Base-by-base conservation (phyloP, 1,140 invertebrate species). In the Oppia nitens region DNA sequence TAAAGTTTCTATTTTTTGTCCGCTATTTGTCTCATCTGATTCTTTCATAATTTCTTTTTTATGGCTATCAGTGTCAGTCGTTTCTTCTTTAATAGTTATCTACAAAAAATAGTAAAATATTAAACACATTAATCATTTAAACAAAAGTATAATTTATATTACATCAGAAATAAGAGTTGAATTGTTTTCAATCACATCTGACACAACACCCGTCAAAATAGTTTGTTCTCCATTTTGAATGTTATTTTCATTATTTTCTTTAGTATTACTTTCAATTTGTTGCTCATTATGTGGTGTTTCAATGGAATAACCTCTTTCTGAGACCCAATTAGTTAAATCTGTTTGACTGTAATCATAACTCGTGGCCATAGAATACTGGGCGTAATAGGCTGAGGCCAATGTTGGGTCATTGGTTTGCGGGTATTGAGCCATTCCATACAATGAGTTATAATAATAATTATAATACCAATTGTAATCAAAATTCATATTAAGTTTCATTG, bases 391-490 rank as follows among this genome's bases (percentile, higher is more conserved):
- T 11, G 61, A 32, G 17, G 56, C 2, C 40, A 27, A 57, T 21
- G 47, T 20, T 26, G 14, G 28, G 20, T 49, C 47, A 29, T 57
- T 52, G n/a, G 11, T 9, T 1, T 21, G 21, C 11, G 49, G 23
- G 4, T 60, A 21, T 9, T 21, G 23, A 56, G 49, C 60, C 4
- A 52, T 11, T 14, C 21, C 24, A 53, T 52, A 60, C n/a, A n/a
- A n/a, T 28, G 28, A 17, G 25, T 21, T 28, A 29, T 29, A 27
- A 53, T 62, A 62, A 47, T 59, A 62, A n/a, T 60, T 52, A 27
- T 50, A 40, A 57, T 62, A 62, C 27, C 51, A 60, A 14, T 55
- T 29, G 27, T 62, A 62, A 48, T 62, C 57, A 17, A 14, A n/a
- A 26, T 59, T 59, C 40, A 62, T 52, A 49, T 59, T 20, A n/a